Conservation (phyloP, 2,888 invertebrate genomes). For the Aspidiotus rigidus region DNA sequence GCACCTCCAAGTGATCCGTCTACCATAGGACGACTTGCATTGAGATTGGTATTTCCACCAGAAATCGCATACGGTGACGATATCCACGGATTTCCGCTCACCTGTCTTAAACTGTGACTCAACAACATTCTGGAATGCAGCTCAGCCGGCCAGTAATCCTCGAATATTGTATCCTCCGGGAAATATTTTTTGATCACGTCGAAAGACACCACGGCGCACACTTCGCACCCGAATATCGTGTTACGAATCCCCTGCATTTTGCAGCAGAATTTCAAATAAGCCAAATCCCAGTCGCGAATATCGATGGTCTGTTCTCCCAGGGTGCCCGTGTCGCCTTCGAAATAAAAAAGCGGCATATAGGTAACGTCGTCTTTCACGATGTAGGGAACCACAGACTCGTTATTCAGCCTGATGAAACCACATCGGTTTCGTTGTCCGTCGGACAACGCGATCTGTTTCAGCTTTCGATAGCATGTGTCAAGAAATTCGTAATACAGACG, state of each 20-base stretch:
- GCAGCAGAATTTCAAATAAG: constrained; percentile 87
- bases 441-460: constrained; percentile 53
- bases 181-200: constrained; percentile 84
- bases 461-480: constrained; percentile 76
- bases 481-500: constrained; percentile 82
- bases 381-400: constrained; percentile 87
- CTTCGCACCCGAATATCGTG: constrained; percentile 81
- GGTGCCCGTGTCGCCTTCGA: constrained; percentile 85
- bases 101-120: too few species aligned
- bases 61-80: too few species aligned
- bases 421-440: constrained; percentile 55
- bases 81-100: too few species aligned
- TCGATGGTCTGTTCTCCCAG: constrained; percentile 76
- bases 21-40: too few species aligned
- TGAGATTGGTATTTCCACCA: too few species aligned
- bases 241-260: constrained; percentile 86
- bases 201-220: constrained; percentile 81
- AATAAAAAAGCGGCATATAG: constrained; percentile 84
- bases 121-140: too few species aligned
- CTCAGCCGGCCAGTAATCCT: constrained; percentile 79
- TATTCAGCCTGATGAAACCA: constrained; percentile 84
- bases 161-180: constrained; percentile 78
- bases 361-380: constrained; percentile 72
- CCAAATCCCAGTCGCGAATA: constrained; percentile 82
- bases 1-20: too few species aligned